Base-by-base conservation (phyloP, 1,140 invertebrate genomes). In the Zaprionus nigranus region DNA sequence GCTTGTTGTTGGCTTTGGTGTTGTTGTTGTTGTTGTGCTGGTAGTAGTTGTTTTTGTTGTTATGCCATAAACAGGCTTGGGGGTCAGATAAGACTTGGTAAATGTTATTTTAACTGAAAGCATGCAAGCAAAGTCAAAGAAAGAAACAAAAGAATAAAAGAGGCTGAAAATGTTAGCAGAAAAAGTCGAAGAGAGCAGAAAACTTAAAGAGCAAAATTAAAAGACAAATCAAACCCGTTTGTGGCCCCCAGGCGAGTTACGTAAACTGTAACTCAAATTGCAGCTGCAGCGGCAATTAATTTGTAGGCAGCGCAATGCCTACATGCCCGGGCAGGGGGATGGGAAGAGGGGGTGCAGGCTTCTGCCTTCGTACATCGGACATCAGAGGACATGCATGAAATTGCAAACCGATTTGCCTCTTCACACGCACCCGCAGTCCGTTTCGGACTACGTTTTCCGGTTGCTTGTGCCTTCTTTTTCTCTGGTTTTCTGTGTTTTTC, bases 51-150 rank as follows among this genome's bases (percentile, higher is more conserved):
- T 54, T 49, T 17, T 57, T 22, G 69, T 59, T 34, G 43, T 40
- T 61, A 63, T 82, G 58, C 63, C 65, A 67, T 63, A 59, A 61
- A 72, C 67, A 40, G 83, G 80, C 67, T 73, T 87, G 53, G 72
- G 9, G 53, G 73, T 64, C 61, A 74, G 81, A 58, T 78, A 81
- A 67, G 78, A 69, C 71, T 81, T 78, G 67, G 85, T 90, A 75
- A 88, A 84, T 67, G 85, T 88, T 78, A 90, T 88, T 79, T 71
- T 75, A 79, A 88, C 84, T 88, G 82, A 88, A 77, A 80, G 62
- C 72, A 71, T 90, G 81, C 81, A 78, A 73, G 40, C 46, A 68
- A 81, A 78, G 72, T 24, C 46, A 75, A 72, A 38, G 36, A 66
- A 66, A 66, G 38, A 73, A 66, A 57, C 15, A 11, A n/a, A n/a